Evolutionary conservation across 2,797 vertebrate genomes (phyloP).

Genomic region (Melanogrammus aeglefinus): DNA sequence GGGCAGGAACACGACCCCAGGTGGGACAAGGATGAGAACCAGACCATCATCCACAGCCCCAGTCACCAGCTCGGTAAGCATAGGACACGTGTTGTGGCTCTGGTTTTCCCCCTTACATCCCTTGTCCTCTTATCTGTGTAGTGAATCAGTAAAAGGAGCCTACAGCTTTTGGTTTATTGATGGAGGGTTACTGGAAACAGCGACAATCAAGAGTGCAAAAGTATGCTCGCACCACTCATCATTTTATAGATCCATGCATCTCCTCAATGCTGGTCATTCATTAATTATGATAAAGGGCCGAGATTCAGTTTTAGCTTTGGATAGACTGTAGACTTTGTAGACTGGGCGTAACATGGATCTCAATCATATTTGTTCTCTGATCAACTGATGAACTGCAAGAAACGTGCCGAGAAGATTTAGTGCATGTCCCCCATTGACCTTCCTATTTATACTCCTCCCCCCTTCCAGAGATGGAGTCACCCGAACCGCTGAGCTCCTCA

Average conservation of each 20-base stretch:
- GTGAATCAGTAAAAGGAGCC: background rate
- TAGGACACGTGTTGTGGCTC: background rate
- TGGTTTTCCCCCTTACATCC: background rate
- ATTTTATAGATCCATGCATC: background rate
- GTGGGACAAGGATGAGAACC: constrained; percentile 80
- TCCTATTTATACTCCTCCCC: background rate
- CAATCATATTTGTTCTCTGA: no score
- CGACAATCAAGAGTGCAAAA: background rate
- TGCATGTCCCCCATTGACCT: background rate
- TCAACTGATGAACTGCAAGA: no score
- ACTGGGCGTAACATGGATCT: background rate
- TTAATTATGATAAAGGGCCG: background rate
- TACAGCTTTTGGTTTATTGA: background rate
- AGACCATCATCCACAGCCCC: constrained; percentile 87
- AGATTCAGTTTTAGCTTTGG: background rate
- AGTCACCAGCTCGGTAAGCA: constrained; percentile 33
- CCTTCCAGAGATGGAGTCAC: constrained; percentile 53
- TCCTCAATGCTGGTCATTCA: background rate
- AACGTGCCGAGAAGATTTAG: background rate
- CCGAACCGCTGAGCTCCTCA: constrained; percentile 47
- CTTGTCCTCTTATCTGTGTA: background rate
- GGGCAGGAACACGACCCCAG: constrained; percentile 69
- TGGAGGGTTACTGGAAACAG: background rate
- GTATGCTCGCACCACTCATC: no score
- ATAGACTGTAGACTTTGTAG: background rate